These are phyloP conservation scores for Seira ritae DNA, from an alignment of 2,888 invertebrate species.

Conservation along the genomic window DNA sequence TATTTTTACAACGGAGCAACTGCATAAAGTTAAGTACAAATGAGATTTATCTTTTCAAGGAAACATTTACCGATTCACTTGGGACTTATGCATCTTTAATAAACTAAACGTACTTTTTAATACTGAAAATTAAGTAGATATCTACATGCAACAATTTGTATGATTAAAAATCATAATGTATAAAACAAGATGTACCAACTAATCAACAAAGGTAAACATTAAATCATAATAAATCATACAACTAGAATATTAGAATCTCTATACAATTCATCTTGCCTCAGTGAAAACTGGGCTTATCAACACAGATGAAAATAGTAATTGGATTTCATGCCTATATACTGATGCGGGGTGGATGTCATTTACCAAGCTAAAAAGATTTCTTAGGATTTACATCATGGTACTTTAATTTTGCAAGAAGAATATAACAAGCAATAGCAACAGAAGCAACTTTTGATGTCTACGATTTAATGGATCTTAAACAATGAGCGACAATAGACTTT, in stretches of 20 bases:
- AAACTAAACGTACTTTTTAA: too few relatives aligned
- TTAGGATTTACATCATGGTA: too few relatives aligned
- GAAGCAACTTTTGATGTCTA: not conserved
- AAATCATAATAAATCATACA: not conserved
- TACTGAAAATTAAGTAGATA: too few relatives aligned
- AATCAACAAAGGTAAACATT: not conserved
- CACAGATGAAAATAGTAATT: slow-evolving; percentile 22
- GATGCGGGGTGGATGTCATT: slow-evolving; percentile 59
- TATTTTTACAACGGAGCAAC: too few relatives aligned
- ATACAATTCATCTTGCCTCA: slow-evolving; percentile 15
- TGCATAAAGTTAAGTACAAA: too few relatives aligned
- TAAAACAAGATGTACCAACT: not conserved
- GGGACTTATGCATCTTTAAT: too few relatives aligned
- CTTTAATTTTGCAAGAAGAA: not conserved
- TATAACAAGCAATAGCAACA: not conserved
- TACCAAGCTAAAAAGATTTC: slow-evolving; percentile 38
- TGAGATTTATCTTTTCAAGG: too few relatives aligned
- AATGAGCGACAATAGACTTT: too few relatives aligned
- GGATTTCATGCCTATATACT: slow-evolving; percentile 48
- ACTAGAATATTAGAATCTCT: not conserved
- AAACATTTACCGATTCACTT: too few relatives aligned
- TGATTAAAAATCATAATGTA: not conserved
- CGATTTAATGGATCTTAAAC: too few relatives aligned
- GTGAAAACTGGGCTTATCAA: too few relatives aligned
- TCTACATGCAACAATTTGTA: too few relatives aligned